phyloP scores from a whole-genome alignment of 2,888 invertebrate genomes.

The Lamproptera curius region DNA sequence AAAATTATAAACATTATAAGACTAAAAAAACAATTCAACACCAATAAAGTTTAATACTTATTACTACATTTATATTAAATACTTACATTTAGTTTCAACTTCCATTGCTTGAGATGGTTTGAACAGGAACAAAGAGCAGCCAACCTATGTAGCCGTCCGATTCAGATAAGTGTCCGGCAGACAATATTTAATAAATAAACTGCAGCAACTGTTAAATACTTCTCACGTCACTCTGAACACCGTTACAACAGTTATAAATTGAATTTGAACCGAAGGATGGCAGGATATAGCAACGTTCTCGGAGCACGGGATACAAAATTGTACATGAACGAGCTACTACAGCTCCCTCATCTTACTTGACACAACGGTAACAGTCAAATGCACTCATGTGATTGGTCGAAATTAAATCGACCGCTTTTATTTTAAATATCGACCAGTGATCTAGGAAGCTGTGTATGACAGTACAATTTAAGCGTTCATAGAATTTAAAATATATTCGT shows the following conservation, averaged over 20 bases:
- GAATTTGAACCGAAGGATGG: conserved; percentile 45
- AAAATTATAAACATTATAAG: too few species aligned
- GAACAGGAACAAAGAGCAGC: conserved; percentile 30
- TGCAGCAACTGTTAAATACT: conserved; percentile 39
- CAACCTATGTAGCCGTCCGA: conserved; percentile 42
- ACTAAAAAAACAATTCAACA: too few species aligned
- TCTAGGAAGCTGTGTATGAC: conserved; percentile 26
- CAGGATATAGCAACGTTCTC: conserved; percentile 29
- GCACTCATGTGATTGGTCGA: conserved; percentile 51
- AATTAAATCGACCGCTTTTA: conserved; percentile 53
- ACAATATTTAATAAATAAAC: conserved; percentile 37
- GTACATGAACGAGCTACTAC: conserved; percentile 18
- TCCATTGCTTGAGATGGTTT: conserved; percentile 50
- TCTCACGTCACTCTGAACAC: conserved; percentile 23
- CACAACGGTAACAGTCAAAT: conserved; percentile 47
- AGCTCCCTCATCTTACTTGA: conserved; percentile 41
- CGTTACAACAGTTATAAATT: conserved; percentile 60
- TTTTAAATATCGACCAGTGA: conserved; percentile 39
- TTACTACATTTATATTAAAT: too few species aligned
- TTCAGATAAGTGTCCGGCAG: conserved; percentile 36
- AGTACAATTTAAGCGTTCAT: too few species aligned
- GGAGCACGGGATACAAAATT: conserved; percentile 9
- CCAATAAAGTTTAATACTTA: too few species aligned
- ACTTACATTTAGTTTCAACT: conserved; percentile 67
- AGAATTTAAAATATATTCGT: too few species aligned